Evolutionary conservation across 2,888 invertebrate genomes (phyloP).

Genomic region (Julus scanicus): DNA sequence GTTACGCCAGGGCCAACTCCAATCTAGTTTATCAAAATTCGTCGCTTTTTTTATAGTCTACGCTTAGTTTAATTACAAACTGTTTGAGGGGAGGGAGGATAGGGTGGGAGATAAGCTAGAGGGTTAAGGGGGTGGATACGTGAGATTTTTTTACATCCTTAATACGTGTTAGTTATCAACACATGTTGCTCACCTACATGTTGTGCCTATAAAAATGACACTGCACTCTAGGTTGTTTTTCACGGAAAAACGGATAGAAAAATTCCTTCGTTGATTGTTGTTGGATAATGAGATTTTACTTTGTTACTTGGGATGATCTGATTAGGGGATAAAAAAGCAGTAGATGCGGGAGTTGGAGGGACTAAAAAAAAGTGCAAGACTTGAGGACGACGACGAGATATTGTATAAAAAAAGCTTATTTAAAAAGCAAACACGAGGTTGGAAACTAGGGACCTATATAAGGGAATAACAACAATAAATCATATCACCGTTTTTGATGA

Average conservation of each 20-base stretch:
- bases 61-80: conserved; percentile 36
- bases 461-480: conserved; percentile 28
- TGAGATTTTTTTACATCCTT: neutral
- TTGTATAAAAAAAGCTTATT: neutral
- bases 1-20: conserved; percentile 7
- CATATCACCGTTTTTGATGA: conserved; percentile 18
- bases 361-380: neutral
- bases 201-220: neutral
- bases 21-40: conserved; percentile 45
- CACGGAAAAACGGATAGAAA: neutral
- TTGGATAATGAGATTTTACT: conserved; percentile 47
- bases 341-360: neutral
- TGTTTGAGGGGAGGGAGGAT: neutral
- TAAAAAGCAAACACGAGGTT: neutral
- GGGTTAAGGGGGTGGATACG: neutral
- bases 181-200: neutral
- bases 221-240: neutral
- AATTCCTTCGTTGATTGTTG: conserved; percentile 36
- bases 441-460: neutral
- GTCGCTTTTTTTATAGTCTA: neutral
- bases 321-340: neutral
- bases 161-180: neutral
- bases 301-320: conserved; percentile 44
- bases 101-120: neutral
- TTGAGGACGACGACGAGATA: neutral